Evolutionary conservation across 2,888 invertebrate genomes (phyloP), one percentile per base, ranked within the genome.

Genomic region (Asteroscopus sphinx): DNA sequence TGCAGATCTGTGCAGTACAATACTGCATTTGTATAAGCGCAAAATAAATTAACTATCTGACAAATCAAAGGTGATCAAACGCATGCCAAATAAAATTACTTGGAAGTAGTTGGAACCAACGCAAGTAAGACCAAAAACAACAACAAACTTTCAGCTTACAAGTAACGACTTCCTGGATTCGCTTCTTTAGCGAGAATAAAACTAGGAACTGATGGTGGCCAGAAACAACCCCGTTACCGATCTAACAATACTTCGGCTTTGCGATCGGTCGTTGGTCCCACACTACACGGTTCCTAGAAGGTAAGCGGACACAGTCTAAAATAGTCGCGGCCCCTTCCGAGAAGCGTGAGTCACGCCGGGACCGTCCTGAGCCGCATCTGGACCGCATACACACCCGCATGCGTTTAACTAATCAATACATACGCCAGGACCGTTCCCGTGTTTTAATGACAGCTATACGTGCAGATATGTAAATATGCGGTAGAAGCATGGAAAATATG

Each of bases 251-350:
- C 89, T 85, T 69, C 81, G 84, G 85, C 83, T 85, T 85, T 84
- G 88, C 86, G 89, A 87, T 87, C 90, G 93, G 93, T 93, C 93
- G 92, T 93, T 92, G 93, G 93, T 93, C 93, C 86, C 92, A 84
- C 80, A 82, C 79, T 78, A 85, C 83, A 82, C 86, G 86, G 83
- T 93, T 93, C 93, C 90, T 90, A 94, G 94, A 94, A 94, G 89
- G 93, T 91, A 92, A 92, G 92, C 93, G 93, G 92, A 93, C 93
- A 90, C 93, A 91, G 85, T 88, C 90, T 89, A 91, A 93, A 93
- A 93, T 93, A 93, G 92, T 89, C 86, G 79, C 88, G 88, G 89
- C 90, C 88, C 87, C 91, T 93, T 93, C 93, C 89, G 89, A 90
- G 92, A 89, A 88, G 76, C 80, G 80, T 94, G 93, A 93, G 60